These are phyloP conservation scores for Hypercompe scribonia DNA, from an alignment of 2,888 invertebrate genomes.

Conservation along the genomic window DNA sequence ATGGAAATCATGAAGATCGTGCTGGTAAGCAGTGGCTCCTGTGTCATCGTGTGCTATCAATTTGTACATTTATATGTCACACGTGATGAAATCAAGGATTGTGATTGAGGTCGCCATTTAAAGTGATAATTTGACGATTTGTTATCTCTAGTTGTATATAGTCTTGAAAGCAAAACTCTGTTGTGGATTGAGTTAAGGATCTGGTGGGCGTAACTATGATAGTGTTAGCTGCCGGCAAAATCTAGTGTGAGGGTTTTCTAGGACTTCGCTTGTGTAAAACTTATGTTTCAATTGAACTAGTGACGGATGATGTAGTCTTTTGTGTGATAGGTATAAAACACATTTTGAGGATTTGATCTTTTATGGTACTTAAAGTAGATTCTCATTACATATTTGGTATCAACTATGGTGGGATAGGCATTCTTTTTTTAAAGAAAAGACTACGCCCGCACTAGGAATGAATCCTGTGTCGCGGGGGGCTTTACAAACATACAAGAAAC, in stretches of 20 bases:
- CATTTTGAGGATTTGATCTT: too few relatives aligned
- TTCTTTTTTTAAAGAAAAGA: too few relatives aligned
- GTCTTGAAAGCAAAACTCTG: neutral
- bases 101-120: conserved; percentile 41
- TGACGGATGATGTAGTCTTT: too few relatives aligned
- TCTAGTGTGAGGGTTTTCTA: neutral
- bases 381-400: too few relatives aligned
- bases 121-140: conserved; percentile 10
- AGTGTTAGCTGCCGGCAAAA: neutral
- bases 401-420: too few relatives aligned
- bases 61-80: conserved; percentile 52
- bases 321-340: too few relatives aligned
- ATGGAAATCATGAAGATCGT: conserved; percentile 59
- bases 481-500: too few relatives aligned
- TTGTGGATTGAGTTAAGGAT: neutral
- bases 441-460: too few relatives aligned
- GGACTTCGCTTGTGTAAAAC: too few relatives aligned
- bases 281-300: too few relatives aligned
- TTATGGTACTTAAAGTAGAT: too few relatives aligned
- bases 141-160: neutral
- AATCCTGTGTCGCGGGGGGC: too few relatives aligned
- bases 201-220: neutral
- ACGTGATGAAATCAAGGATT: conserved; percentile 56
- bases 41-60: conserved; percentile 55
- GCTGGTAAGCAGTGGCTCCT: conserved; percentile 47